Evolutionary conservation across 2,113 vertebrate species (phyloP).

Genomic region (Noctilio leporinus): DNA sequence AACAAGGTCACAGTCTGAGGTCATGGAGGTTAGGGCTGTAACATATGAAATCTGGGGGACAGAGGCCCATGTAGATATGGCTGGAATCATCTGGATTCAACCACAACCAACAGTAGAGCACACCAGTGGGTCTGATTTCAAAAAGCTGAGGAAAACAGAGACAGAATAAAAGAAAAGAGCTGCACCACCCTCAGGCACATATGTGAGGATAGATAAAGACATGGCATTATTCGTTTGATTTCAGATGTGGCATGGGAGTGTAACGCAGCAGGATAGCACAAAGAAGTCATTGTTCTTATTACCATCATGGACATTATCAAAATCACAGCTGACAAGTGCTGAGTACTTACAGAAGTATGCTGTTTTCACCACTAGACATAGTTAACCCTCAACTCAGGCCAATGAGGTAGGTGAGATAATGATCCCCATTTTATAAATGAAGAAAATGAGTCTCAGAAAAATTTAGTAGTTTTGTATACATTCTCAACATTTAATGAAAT

Average conservation of each 20-base stretch:
- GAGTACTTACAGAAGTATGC: not conserved
- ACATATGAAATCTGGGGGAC: not conserved
- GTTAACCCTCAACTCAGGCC: not conserved
- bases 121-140: not conserved
- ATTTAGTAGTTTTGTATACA: not conserved
- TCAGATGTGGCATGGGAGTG: not conserved
- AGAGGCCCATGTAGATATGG: not conserved
- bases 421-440: not conserved
- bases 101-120: not conserved
- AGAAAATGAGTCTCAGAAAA: not conserved
- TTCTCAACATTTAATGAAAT: not conserved
- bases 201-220: not conserved
- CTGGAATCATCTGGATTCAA: not conserved
- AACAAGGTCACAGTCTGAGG: not conserved
- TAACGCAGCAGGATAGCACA: not conserved
- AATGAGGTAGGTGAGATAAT: not conserved
- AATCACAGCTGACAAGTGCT: not conserved
- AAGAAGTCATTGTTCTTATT: not conserved
- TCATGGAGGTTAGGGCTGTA: not conserved
- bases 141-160: not conserved
- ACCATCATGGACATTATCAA: not conserved
- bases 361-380: not conserved
- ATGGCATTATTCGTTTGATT: not conserved
- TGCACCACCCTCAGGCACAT: fast-evolving
- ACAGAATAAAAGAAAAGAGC: not conserved